Evolutionary conservation across 2,888 invertebrate species (phyloP), one percentile per base, ranked within the genome.

Genomic region (Leptothorax acervorum): DNA sequence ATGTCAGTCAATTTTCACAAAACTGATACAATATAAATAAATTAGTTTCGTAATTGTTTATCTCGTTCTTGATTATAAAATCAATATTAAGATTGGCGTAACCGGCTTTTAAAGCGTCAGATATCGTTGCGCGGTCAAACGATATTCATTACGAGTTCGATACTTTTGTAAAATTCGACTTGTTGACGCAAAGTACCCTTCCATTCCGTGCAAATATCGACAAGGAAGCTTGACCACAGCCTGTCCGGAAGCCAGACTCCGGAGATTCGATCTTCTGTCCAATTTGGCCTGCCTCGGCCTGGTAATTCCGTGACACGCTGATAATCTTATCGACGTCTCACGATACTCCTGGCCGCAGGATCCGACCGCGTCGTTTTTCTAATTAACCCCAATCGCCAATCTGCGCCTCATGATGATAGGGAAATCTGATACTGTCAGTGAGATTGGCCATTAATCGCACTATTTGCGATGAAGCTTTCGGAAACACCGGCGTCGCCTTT

Each of bases 161-260:
- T 12, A 4, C 9, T 53, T n/a, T 45, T 31, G 9, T 9, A 45
- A 48, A 5, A 11, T 35, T 53, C 3, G 53, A 45, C 57, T 73
- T 28, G 53, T 31, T 42, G 57, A 45, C 18, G 23, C 8, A 8
- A 81, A 39, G 39, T 45, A 23, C 6, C 18, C 42, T 45, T n/a
- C 8, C n/a, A 15, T 53, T 53, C 8, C n/a, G 55, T 48, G 51
- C 48, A 35, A 76, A 70, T 71, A 86, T 71, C 74, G 51, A 51
- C 42, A 45, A 90, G 90, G 90, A 90, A 90, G 82, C 65, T 65
- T 48, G 60, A 90, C 90, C 90, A 81, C 91, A 90, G 57, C 3
- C 66, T 60, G 78, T 85, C 88, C 90, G 90, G 90, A 90, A 85
- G 74, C 31, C 68, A 23, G 68, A 9, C 75, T 35, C 68, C 68